Evolutionary conservation across 2,113 vertebrate genomes (phyloP), one percentile per base, ranked within the genome.

Genomic region (Pterophyllum scalare): DNA sequence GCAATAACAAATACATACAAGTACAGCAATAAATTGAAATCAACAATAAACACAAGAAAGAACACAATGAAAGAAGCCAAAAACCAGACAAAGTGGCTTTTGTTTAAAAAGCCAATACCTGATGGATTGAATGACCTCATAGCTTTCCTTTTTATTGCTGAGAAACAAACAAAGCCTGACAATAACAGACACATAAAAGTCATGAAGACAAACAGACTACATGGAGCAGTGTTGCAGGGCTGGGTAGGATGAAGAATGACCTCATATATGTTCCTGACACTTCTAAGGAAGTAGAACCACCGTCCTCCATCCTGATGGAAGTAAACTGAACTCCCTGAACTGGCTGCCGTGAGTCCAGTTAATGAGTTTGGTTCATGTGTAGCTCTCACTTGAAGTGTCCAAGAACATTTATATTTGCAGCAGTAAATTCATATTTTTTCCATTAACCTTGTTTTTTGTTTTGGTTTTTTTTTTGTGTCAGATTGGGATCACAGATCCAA

Each of bases 111-210:
- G 49, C 38, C 59, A 76, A 2, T 2, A 56, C 4, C 67, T 75
- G 52, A 35, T 80, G 59, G 52, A 80, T 61, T 62, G 60, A 61
- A 79, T 79, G 19, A 75, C 2, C 20, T 74, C 76, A 61, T 19
- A 20, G 9, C 49, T 57, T 49, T 33, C 7, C 24, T 57, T 77
- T 56, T 49, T 35, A 62, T 62, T 64, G 24, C 35, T 22, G 5
- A 79, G 59, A 52, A 79, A 58, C 24, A 28, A 77, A n/a, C 52
- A 49, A 75, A 38, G 9, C 28, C n/a, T 80, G 35, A 58, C 40
- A 57, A n/a, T 58, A 46, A 76, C 31, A 9, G 24, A 56, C n/a
- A 52, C 77, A 62, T 35, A 33, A 60, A 24, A 28, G 40, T 31
- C 67, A 46, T 26, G 43, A 20, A 49, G 70, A 75, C 77, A 59